Evolutionary conservation across 2,797 vertebrate genomes (phyloP).

Genomic region (Adelosebastes latens): DNA sequence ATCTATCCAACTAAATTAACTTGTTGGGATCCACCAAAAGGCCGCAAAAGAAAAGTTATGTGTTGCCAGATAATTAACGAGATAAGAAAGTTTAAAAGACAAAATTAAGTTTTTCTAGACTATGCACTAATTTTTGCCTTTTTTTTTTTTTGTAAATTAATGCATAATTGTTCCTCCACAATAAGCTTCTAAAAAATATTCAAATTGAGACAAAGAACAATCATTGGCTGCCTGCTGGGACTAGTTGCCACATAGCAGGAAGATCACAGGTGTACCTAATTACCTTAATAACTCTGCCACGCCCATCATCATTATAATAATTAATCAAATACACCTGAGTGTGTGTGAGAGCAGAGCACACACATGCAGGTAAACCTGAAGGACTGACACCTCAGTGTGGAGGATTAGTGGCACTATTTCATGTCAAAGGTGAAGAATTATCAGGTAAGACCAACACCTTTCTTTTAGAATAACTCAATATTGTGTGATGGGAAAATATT

Average conservation of each 20-base stretch:
- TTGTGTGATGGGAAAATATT: background rate
- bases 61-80: background rate
- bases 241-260: background rate
- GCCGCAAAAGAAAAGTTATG: too few species aligned
- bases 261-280: constrained; percentile 1
- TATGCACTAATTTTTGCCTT: background rate
- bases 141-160: background rate
- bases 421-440: background rate
- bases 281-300: background rate
- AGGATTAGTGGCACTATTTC: background rate
- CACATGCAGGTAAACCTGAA: background rate
- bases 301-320: background rate
- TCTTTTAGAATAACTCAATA: background rate
- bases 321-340: constrained; percentile 15
- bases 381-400: background rate
- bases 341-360: too few species aligned
- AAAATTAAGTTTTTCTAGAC: background rate
- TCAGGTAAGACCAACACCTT: constrained; percentile 2
- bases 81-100: background rate
- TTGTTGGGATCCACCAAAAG: too few species aligned
- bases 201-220: background rate
- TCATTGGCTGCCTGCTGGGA: background rate
- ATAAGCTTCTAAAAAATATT: background rate
- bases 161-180: background rate
- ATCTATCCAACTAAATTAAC: too few species aligned